phyloP scores from a whole-genome alignment of 64 coral and sea anemone species.

The Orbicella faveolata region DNA sequence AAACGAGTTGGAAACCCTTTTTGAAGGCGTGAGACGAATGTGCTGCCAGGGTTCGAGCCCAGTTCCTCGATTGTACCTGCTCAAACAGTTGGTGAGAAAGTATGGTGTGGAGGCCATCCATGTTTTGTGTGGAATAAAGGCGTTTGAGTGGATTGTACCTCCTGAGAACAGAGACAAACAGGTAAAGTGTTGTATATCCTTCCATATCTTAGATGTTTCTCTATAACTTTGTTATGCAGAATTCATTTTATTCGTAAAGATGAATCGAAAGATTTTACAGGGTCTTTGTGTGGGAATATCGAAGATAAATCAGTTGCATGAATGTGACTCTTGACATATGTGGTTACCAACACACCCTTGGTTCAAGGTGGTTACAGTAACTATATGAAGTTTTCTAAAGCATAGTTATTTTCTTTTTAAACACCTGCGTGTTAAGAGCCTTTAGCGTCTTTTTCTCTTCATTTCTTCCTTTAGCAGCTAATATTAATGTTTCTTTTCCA shows the following conservation, averaged over 20 bases:
- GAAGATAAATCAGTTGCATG: too few species aligned
- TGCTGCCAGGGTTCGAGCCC: not conserved
- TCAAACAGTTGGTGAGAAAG: constrained; percentile 46
- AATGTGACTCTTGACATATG: too few species aligned
- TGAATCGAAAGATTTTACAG: too few species aligned
- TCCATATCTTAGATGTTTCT: not conserved
- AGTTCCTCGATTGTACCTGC: constrained; percentile 31
- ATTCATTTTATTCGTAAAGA: not conserved
- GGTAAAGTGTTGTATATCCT: not conserved
- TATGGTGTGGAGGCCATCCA: constrained; percentile 48
- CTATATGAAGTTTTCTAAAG: too few species aligned
- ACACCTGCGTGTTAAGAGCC: too few species aligned
- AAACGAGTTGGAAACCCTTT: constrained; percentile 20
- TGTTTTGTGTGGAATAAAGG: not conserved
- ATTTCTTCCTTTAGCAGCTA: not conserved
- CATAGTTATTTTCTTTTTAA: too few species aligned
- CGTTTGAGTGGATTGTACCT: constrained; percentile 42
- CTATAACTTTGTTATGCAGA: not conserved
- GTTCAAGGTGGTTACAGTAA: not conserved
- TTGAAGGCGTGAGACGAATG: constrained; percentile 10
- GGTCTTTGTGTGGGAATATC: too few species aligned
- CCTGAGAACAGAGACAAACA: constrained; percentile 34
- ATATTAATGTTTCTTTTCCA: not conserved
- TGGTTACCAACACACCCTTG: not conserved
- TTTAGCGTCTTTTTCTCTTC: not conserved